Percentiles rank a stretch among this genome's conserved stretches.
phyloP scores from a whole-genome alignment of 2,888 invertebrate genomes.

The Tachina fera region DNA sequence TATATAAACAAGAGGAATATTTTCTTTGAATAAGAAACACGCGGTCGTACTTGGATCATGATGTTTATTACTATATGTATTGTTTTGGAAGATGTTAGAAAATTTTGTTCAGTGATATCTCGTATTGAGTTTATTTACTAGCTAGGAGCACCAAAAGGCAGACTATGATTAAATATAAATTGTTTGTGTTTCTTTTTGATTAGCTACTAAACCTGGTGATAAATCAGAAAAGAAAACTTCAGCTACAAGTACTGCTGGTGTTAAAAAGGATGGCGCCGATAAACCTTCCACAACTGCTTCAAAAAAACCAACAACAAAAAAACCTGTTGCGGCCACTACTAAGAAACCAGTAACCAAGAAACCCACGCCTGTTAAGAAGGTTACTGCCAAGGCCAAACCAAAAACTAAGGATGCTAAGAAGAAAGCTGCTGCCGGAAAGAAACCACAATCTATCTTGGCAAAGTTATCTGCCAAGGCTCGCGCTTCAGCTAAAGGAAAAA shows the following conservation, averaged over 20 bases:
- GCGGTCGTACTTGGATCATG: background rate
- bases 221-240: slow-evolving; percentile 84
- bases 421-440: slow-evolving; percentile 80
- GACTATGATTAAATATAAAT: background rate
- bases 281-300: slow-evolving; percentile 80
- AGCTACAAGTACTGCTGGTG: slow-evolving; percentile 83
- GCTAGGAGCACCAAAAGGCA: too few relatives aligned
- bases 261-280: slow-evolving; percentile 79
- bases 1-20: background rate
- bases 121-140: background rate
- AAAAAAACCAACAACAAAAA: slow-evolving; percentile 82
- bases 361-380: slow-evolving; percentile 79
- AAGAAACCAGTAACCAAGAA: slow-evolving; percentile 82
- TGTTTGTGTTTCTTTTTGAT: slow-evolving; percentile 33
- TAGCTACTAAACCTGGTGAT: slow-evolving; percentile 85
- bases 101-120: too few relatives aligned
- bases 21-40: slow-evolving; percentile 15
- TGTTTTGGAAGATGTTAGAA: too few relatives aligned
- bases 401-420: slow-evolving; percentile 81
- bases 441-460: slow-evolving; percentile 81
- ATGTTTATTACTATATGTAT: too few relatives aligned
- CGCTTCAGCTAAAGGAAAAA: slow-evolving; percentile 81
- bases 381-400: slow-evolving; percentile 79
- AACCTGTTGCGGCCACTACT: slow-evolving; percentile 77
- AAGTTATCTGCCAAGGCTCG: slow-evolving; percentile 83